phyloP scores from a whole-genome alignment of 1,140 invertebrate species.

The Muscidifurax raptorellus region DNA sequence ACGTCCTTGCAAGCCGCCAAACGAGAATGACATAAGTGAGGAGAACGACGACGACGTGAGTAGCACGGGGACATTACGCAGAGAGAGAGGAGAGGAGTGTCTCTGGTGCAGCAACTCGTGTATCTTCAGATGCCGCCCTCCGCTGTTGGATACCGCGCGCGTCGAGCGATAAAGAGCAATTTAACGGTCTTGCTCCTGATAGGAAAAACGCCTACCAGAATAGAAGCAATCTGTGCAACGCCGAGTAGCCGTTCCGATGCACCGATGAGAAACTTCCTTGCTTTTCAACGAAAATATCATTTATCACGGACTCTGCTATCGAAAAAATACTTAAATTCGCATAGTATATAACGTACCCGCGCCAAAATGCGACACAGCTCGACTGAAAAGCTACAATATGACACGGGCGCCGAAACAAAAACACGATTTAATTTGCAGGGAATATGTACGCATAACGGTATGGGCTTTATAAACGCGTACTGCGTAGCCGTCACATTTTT shows the following conservation, averaged over 20 bases:
- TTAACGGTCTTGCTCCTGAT: conserved; percentile 68
- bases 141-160: conserved; percentile 55
- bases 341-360: too few species aligned
- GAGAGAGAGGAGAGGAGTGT: not conserved
- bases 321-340: not conserved
- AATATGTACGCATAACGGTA: too few species aligned
- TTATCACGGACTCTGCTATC: not conserved
- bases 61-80: not conserved
- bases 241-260: not conserved
- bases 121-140: conserved; percentile 68
- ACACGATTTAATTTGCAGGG: not conserved
- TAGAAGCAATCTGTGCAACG: conserved; percentile 59
- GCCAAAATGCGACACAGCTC: too few species aligned
- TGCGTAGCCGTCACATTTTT: not conserved
- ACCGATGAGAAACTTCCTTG: not conserved
- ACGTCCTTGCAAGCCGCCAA: conserved; percentile 33
- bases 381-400: too few species aligned
- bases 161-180: conserved; percentile 64
- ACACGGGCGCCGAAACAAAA: too few species aligned
- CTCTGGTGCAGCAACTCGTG: not conserved
- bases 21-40: conserved; percentile 39
- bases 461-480: not conserved
- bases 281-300: not conserved
- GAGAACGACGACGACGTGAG: not conserved
- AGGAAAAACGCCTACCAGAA: conserved; percentile 68